Evolutionary conservation across 2,888 invertebrate species (phyloP).

Genomic region (Apamea crenata): DNA sequence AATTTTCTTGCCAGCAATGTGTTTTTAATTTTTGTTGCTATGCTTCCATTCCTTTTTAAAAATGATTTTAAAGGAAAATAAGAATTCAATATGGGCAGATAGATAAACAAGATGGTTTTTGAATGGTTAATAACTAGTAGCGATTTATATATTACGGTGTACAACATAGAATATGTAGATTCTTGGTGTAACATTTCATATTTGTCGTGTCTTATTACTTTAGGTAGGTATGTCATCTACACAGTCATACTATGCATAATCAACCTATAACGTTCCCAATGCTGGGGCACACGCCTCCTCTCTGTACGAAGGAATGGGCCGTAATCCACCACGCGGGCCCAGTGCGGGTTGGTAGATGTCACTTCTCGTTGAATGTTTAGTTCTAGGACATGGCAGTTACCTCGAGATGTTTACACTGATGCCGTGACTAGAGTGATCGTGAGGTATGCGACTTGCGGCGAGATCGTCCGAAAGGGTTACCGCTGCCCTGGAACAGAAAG

Average conservation of each 20-base stretch:
- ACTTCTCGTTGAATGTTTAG: too few species aligned
- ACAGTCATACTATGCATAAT: too few species aligned
- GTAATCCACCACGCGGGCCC: too few species aligned
- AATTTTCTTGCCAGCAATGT: conserved; percentile 61
- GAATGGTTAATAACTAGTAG: neutral
- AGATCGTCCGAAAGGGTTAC: too few species aligned
- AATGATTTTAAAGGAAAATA: conserved; percentile 7
- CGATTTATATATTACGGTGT: neutral
- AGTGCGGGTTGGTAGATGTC: too few species aligned
- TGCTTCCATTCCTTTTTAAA: neutral
- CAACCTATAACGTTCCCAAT: too few species aligned
- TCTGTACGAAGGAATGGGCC: too few species aligned
- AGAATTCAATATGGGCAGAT: neutral
- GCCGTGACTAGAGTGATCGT: neutral
- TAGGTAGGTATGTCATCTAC: neutral
- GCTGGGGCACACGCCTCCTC: too few species aligned
- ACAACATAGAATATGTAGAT: neutral
- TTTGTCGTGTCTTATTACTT: neutral
- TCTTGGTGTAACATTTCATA: neutral
- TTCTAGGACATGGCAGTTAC: too few species aligned
- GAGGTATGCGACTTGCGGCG: neutral
- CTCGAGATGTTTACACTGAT: neutral
- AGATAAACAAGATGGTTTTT: neutral
- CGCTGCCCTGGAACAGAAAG: too few species aligned
- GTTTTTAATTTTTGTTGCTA: conserved; percentile 43